Evolutionary conservation across 2,888 invertebrate species (phyloP), one percentile per base, ranked within the genome.

Genomic region (Drosophila heteroneura): DNA sequence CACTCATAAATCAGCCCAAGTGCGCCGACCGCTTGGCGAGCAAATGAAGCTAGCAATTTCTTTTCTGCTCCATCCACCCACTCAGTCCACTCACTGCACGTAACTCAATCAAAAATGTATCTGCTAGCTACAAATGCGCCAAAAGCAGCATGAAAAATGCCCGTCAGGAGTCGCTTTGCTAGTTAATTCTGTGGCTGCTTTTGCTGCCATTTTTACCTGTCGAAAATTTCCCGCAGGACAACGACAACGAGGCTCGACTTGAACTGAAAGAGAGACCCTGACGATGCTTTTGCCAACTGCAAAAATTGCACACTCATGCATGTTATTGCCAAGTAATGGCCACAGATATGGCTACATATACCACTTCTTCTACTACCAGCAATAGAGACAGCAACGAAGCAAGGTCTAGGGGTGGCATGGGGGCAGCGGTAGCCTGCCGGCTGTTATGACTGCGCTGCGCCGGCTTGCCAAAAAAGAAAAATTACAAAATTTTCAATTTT

Each of bases 401-500:
- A 30, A 52, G 10, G 16, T 14, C 37, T 28, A 12, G 44, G 1
- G 9, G 22, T 5, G 30, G 4, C 10, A 3, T 41, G n/a, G n/a
- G 0, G 4, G 22, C 32, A n/a, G 44, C 14, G 14, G 14, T n/a
- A 70, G 66, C 69, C 71, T 74, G 71, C 79, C 78, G 85, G 90
- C 86, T 83, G 86, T 90, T 90, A 90, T 90, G 89, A 88, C 85
- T 85, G 83, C 74, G 85, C 90, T 77, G 90, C 60, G 74, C 80
- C 84, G 74, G 76, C 80, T 85, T 87, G 88, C 83, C 90, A 84
- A 90, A 81, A 65, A 64, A 70, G 86, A 87, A 90, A 87, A 90
- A 87, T 90, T 90, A 90, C 85, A 86, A 85, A 88, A 89, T 89
- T 90, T 88, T 90, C 88, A 88, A 88, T 88, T 88, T 88, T 90